These are phyloP conservation scores for Paratilapia polleni DNA, from an alignment of 2,113 vertebrate genomes.

Conservation along the genomic window DNA sequence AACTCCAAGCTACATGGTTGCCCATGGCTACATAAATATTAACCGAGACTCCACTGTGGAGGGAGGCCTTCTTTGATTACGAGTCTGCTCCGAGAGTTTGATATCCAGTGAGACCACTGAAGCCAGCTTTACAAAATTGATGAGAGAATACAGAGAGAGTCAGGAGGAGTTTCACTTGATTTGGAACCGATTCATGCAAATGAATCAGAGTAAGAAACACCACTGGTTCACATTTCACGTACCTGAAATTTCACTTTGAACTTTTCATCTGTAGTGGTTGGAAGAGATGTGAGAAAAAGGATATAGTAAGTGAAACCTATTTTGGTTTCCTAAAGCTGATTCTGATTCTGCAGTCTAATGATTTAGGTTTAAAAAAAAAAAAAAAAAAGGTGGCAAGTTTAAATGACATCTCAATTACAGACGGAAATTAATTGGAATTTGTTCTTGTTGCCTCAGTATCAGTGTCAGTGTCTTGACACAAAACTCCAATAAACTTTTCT, in stretches of 20 bases:
- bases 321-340: neutral
- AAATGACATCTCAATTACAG: neutral
- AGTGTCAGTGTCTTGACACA: neutral
- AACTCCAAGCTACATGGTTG: constrained; percentile 64
- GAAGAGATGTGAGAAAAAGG: constrained; percentile 16
- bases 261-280: constrained; percentile 20
- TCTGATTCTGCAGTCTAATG: neutral
- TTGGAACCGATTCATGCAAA: constrained; percentile 63
- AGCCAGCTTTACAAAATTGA: constrained; percentile 64
- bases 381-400: neutral
- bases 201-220: constrained; percentile 19
- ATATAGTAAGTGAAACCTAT: constrained; percentile 5
- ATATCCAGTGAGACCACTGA: constrained; percentile 71
- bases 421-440: neutral
- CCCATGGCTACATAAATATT: constrained; percentile 81
- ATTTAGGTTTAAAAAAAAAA: neutral
- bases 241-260: constrained; percentile 44
- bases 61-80: constrained; percentile 74
- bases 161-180: constrained; percentile 44
- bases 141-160: constrained; percentile 49
- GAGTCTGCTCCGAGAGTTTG: constrained; percentile 57
- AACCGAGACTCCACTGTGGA: constrained; percentile 63
- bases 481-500: neutral
- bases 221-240: constrained; percentile 28
- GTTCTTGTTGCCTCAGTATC: neutral